A percentile compares a stretch with the other conserved stretches of the same genome.
Evolutionary conservation across 2,797 vertebrate species (phyloP).

Genomic region (Sebastes cheni): DNA sequence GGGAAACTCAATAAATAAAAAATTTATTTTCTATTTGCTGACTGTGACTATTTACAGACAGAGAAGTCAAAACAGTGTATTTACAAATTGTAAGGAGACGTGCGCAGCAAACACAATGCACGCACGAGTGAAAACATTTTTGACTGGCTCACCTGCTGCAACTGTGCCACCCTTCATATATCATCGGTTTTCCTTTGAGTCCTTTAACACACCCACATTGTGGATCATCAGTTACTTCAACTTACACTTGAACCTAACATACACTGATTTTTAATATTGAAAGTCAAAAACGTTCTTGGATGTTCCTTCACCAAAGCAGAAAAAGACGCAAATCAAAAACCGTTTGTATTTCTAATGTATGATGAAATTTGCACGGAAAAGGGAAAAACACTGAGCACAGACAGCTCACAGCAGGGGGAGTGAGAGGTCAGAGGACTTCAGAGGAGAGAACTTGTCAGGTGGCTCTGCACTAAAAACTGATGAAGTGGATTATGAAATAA

Average conservation of each 20-base stretch:
- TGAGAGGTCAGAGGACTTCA: neutral
- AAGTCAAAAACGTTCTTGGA: neutral
- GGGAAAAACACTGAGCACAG: too few relatives aligned
- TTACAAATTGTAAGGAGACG: neutral
- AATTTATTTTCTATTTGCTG: constrained; percentile 1
- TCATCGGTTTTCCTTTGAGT: neutral
- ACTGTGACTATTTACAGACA: constrained; percentile 1
- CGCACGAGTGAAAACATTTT: neutral
- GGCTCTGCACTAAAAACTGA: neutral
- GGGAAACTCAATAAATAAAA: constrained; percentile 3
- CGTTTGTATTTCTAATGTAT: neutral
- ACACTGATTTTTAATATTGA: neutral
- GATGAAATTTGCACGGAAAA: neutral
- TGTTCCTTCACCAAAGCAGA: neutral
- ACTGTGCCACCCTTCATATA: neutral
- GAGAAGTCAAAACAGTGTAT: neutral
- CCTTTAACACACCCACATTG: neutral
- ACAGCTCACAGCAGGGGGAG: neutral
- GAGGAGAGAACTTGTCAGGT: neutral
- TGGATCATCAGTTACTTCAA: neutral
- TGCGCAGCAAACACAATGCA: neutral
- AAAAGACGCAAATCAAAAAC: neutral
- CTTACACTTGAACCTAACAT: neutral
- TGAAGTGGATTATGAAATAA: neutral
- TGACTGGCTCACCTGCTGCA: neutral